Percentiles rank a stretch among this genome's conserved stretches.
These are phyloP conservation scores for Ceratitis capitata DNA, from an alignment of 1,140 invertebrate species.

Conservation along the genomic window DNA sequence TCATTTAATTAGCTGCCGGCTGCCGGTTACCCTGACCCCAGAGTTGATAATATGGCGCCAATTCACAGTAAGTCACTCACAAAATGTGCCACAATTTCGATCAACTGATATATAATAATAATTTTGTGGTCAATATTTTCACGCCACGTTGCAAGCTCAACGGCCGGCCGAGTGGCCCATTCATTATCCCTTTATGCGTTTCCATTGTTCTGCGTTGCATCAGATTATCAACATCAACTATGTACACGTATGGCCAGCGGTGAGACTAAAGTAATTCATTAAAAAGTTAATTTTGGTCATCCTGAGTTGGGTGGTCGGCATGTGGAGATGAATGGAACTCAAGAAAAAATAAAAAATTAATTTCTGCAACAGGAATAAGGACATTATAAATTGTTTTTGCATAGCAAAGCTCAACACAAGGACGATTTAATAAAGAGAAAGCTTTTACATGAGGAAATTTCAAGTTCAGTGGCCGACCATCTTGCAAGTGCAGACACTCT, in stretches of 20 bases:
- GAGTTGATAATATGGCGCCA: too few species aligned
- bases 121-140: neutral
- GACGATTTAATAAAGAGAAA: too few species aligned
- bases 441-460: too few species aligned
- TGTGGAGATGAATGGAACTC: neutral
- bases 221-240: neutral
- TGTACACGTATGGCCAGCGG: neutral
- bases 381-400: too few species aligned
- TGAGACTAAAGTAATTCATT: slow-evolving; percentile 4
- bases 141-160: neutral
- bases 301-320: neutral
- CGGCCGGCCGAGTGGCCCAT: neutral
- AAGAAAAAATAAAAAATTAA: too few species aligned
- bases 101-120: neutral
- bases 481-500: too few species aligned
- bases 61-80: neutral
- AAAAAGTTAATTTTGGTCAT: slow-evolving; percentile 25
- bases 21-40: neutral
- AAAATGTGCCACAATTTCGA: slow-evolving; percentile 12
- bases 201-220: neutral
- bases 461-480: too few species aligned
- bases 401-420: too few species aligned
- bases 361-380: too few species aligned
- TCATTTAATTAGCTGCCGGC: slow-evolving; percentile 19
- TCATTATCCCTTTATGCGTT: neutral